Evolutionary conservation across 2,113 vertebrate species (phyloP).

Genomic region (Oryzias curvinotus): DNA sequence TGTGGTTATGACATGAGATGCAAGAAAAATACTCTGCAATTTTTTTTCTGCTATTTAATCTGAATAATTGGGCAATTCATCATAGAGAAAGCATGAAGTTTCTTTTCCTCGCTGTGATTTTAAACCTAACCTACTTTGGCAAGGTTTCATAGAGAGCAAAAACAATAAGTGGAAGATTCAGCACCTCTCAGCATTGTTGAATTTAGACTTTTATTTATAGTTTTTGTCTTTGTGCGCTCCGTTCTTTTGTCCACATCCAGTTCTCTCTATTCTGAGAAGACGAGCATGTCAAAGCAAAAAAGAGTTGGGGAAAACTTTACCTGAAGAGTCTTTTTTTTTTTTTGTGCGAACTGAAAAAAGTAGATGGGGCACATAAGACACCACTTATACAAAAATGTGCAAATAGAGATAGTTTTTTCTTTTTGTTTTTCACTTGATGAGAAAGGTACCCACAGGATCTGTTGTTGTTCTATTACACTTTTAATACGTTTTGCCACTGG

Average conservation of each 20-base stretch:
- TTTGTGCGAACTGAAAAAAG: too few relatives aligned
- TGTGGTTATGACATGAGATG: conserved; percentile 15
- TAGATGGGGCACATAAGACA: neutral
- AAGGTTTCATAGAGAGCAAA: conserved; percentile 16
- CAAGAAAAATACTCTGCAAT: conserved; percentile 41
- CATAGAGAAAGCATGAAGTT: conserved; percentile 20
- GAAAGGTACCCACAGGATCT: neutral
- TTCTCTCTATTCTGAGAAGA: conserved; percentile 23
- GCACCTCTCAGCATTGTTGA: conserved; percentile 25
- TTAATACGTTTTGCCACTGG: conserved; percentile 53
- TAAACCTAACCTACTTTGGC: conserved; percentile 36
- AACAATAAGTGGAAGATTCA: conserved; percentile 47
- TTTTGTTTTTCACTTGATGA: conserved; percentile 4
- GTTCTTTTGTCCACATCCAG: conserved; percentile 39
- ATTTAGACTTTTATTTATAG: conserved; percentile 56
- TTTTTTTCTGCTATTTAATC: conserved; percentile 31
- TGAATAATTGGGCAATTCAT: conserved; percentile 43
- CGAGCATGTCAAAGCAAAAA: conserved; percentile 18
- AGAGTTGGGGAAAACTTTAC: conserved; percentile 17
- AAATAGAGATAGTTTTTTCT: conserved; percentile 10
- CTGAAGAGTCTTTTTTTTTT: conserved; percentile 3
- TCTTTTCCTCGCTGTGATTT: conserved; percentile 14
- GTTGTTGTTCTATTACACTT: conserved; percentile 13
- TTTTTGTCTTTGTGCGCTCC: conserved; percentile 25
- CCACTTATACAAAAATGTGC: neutral